phyloP scores from a whole-genome alignment of 2,797 vertebrate species.

The Anguilla marmorata region DNA sequence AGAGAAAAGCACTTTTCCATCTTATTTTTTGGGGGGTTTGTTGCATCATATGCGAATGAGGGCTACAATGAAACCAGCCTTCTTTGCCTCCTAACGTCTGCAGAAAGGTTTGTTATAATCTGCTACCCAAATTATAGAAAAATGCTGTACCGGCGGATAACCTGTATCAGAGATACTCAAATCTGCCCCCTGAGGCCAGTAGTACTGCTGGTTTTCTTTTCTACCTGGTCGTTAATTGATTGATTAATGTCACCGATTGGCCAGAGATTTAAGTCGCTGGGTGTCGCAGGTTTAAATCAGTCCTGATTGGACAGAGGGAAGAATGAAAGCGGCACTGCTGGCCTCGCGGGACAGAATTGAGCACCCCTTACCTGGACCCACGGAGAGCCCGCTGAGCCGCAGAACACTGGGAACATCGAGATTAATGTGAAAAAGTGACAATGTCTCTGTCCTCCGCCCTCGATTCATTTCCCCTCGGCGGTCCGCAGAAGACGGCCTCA shows the following conservation, averaged over 20 bases:
- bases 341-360: background rate
- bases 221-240: too few relatives aligned
- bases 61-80: background rate
- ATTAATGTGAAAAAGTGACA: background rate
- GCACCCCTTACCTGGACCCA: background rate
- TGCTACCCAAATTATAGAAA: background rate
- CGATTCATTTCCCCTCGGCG: background rate
- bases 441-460: background rate
- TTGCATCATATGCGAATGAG: background rate
- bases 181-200: background rate
- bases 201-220: background rate
- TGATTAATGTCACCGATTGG: too few relatives aligned
- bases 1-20: background rate
- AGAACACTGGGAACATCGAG: background rate
- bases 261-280: too few relatives aligned
- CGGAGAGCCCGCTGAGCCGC: background rate
- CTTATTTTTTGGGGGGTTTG: too few relatives aligned
- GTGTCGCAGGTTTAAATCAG: background rate
- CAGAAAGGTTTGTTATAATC: background rate
- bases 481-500: background rate
- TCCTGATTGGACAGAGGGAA: background rate
- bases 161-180: background rate
- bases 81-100: too few relatives aligned
- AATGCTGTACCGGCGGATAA: background rate
- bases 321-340: background rate